Evolutionary conservation across 1,140 invertebrate genomes (phyloP), one percentile per base, ranked within the genome.

Genomic region (Conus ventricosus): DNA sequence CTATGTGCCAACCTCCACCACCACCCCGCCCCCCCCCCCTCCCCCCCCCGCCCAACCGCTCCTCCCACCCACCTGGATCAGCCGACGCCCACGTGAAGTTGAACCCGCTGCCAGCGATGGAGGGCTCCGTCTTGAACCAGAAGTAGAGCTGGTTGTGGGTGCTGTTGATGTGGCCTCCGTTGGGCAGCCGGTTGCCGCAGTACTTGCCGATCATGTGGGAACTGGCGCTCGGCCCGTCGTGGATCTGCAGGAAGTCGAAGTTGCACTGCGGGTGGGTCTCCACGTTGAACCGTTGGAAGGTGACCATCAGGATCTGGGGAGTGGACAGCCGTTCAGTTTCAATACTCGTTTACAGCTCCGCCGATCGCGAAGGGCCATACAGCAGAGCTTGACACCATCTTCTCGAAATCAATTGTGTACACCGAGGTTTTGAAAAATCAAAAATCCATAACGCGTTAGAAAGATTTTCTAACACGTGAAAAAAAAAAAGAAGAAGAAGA

Each of bases 141-240:
- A 95, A 63, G 84, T 93, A 93, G 57, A 94, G 87, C 0, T 96
- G 94, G 94, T 98, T 97, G 7, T 97, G 1, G 97, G 96, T 81
- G 96, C 96, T 5, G 98, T 93, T 95, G 71, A 95, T 90, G 81
- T 90, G 89, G 55, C 93, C 90, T 75, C 94, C 91, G 85, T 91
- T 91, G n/a, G 93, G 93, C 23, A 97, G 94, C 39, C 96, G 96
- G 0, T 96, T 96, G 0, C 98, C 98, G 93, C 98, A 99, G 95
- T 97, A 99, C 27, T 94, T 94, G 2, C 98, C 98, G 57, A 95
- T 92, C 75, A 90, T 88, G 53, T 94, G 96, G 17, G 97, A 95
- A 82, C 95, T 95, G 3, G 94, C 92, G 89, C 96, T 96, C 25
- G 96, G 95, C 1, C 97, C 97, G 94, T 98, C 97, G 88, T 97